Evolutionary conservation across 2,797 vertebrate genomes (phyloP).

Genomic region (Sebastes nivosus): DNA sequence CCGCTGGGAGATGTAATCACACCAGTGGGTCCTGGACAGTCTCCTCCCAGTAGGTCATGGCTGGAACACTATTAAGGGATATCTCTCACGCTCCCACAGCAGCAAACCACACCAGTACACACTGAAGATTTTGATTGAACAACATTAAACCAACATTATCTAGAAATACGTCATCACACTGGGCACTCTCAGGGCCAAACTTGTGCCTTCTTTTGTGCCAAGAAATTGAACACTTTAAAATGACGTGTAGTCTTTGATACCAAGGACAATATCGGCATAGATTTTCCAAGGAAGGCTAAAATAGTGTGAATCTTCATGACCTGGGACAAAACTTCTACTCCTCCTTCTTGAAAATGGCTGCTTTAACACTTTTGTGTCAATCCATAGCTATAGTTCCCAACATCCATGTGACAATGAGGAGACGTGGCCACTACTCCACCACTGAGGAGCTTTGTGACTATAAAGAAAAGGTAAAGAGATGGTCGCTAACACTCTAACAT

Average conservation of each 20-base stretch:
- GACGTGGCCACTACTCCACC: not conserved
- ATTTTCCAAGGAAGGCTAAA: not conserved
- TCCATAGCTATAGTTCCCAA: not conserved
- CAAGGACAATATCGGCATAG: not conserved
- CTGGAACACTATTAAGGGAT: not conserved
- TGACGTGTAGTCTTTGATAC: not conserved
- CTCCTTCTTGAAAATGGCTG: not conserved
- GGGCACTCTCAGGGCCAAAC: not conserved
- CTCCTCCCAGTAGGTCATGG: not conserved
- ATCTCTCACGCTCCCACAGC: not conserved
- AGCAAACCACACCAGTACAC: not conserved
- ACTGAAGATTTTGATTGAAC: not conserved
- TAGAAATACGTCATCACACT: not conserved
- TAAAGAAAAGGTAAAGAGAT: not conserved
- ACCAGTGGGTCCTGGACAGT: not conserved
- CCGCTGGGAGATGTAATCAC: not conserved
- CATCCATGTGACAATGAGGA: not conserved
- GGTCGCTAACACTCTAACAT: not conserved
- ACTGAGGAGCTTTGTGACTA: not conserved
- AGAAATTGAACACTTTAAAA: not conserved
- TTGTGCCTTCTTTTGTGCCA: not conserved
- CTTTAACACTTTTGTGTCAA: not conserved
- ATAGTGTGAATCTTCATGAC: not conserved
- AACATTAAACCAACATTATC: not conserved
- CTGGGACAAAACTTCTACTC: not conserved